Percentiles rank a stretch among this genome's conserved stretches.
Evolutionary conservation across 35 echinoderm and acorn worm species (phyloP).

Genomic region (Anneissia japonica): DNA sequence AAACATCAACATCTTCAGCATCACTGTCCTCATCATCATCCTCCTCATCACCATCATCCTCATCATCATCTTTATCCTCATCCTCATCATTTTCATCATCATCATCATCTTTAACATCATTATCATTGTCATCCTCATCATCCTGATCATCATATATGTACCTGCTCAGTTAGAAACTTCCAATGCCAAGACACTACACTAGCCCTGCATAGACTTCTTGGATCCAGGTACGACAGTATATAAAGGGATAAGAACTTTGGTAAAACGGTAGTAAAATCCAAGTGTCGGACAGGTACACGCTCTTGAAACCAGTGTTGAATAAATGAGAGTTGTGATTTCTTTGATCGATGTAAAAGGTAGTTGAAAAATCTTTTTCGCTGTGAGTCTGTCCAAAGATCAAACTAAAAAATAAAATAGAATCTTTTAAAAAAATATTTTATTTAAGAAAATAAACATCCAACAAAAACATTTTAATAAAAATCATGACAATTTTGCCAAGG

Average conservation of each 20-base stretch:
- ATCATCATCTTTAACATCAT: too few species aligned
- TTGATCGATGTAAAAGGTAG: slow-evolving; percentile 66
- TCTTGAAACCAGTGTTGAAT: slow-evolving; percentile 75
- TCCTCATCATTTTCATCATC: too few species aligned
- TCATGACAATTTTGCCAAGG: neutral
- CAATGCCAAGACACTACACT: slow-evolving; percentile 91
- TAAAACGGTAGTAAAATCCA: slow-evolving; percentile 72
- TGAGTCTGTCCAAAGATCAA: slow-evolving; percentile 91
- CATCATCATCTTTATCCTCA: too few species aligned
- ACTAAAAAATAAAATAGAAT: slow-evolving; percentile 31
- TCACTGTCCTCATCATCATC: too few species aligned
- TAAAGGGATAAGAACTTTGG: slow-evolving; percentile 80
- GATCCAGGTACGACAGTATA: slow-evolving; percentile 95
- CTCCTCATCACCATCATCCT: too few species aligned
- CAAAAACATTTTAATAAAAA: neutral
- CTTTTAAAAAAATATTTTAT: neutral
- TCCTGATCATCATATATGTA: too few species aligned
- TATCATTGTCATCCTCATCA: too few species aligned
- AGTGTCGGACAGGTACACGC: slow-evolving; percentile 60
- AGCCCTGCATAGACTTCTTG: slow-evolving; percentile 78
- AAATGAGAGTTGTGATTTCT: slow-evolving; percentile 63
- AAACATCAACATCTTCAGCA: too few species aligned
- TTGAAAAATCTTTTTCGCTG: slow-evolving; percentile 86
- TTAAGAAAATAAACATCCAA: neutral
- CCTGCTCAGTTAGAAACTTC: slow-evolving; percentile 91